A percentile compares a stretch with the other conserved stretches of the same genome.
Evolutionary conservation across 2,113 vertebrate species (phyloP).

Genomic region (Peromyscus californicus): DNA sequence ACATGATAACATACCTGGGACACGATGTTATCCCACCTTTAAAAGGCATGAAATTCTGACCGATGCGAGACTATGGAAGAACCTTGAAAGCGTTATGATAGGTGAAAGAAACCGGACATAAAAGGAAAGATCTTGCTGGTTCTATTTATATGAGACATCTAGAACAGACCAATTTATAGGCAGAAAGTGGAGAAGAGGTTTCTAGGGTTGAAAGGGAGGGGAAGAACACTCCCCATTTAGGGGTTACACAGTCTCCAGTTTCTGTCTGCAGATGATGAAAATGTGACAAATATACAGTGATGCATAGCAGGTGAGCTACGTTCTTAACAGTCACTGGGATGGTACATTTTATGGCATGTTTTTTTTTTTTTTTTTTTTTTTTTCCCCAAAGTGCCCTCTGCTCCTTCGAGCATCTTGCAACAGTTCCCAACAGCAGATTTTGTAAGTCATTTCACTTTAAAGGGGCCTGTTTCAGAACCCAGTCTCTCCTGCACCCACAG

Average conservation of each 20-base stretch:
- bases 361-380: slow-evolving; percentile 14
- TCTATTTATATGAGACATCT: background rate
- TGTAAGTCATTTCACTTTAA: background rate
- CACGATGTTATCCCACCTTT: background rate
- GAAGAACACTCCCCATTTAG: background rate
- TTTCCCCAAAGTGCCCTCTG: background rate
- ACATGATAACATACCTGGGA: too few species aligned
- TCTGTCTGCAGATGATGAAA: background rate
- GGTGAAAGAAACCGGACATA: background rate
- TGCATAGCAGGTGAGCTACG: background rate
- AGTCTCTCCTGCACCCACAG: background rate
- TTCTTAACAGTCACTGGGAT: background rate
- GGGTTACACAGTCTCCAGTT: background rate
- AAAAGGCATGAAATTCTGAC: slow-evolving; percentile 2
- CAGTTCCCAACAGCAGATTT: background rate
- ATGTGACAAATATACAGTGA: background rate
- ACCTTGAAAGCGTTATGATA: background rate
- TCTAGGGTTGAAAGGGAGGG: background rate
- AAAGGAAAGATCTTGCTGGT: background rate
- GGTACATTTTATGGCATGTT: background rate
- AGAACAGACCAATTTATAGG: background rate
- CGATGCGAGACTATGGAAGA: background rate
- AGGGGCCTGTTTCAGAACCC: background rate
- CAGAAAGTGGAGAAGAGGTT: background rate
- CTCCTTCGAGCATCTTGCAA: background rate